phyloP scores from a whole-genome alignment of 2,888 invertebrate genomes.

The Bembecia ichneumoniformis region DNA sequence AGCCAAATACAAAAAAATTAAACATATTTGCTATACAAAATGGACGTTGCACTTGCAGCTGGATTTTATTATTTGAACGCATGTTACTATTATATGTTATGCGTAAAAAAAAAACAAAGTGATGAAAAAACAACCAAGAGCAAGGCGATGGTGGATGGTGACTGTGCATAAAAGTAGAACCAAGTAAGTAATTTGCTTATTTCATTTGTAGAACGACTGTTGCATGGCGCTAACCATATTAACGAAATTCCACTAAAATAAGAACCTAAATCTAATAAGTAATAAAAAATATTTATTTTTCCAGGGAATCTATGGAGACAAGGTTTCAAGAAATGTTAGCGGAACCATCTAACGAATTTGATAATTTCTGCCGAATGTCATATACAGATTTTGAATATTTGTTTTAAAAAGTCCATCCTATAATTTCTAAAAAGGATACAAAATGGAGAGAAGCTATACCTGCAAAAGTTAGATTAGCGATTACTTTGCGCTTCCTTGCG shows the following conservation, averaged over 20 bases:
- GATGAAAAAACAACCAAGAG: too few species aligned
- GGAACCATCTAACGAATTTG: constrained; percentile 5
- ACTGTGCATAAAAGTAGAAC: too few species aligned
- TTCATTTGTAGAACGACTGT: too few species aligned
- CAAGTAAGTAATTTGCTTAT: too few species aligned
- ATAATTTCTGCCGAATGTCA: constrained; percentile 8
- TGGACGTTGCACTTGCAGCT: neutral
- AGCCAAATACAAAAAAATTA: neutral
- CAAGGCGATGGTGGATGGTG: too few species aligned
- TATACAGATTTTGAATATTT: constrained; percentile 7
- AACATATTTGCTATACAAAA: neutral
- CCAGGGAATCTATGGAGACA: neutral
- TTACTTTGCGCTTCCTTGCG: neutral
- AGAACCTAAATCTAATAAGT: too few species aligned
- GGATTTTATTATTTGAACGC: neutral
- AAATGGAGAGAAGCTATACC: neutral
- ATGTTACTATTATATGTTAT: neutral
- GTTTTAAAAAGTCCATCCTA: constrained; percentile 1
- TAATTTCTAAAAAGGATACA: constrained; percentile 5
- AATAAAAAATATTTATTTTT: neutral
- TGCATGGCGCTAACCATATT: too few species aligned
- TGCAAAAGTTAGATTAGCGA: neutral
- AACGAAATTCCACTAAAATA: too few species aligned
- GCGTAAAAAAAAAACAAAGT: too few species aligned
- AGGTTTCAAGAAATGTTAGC: neutral